These are phyloP conservation scores for Paragorgia papillata DNA, from an alignment of 92 coral and sea anemone species.

Conservation along the genomic window DNA sequence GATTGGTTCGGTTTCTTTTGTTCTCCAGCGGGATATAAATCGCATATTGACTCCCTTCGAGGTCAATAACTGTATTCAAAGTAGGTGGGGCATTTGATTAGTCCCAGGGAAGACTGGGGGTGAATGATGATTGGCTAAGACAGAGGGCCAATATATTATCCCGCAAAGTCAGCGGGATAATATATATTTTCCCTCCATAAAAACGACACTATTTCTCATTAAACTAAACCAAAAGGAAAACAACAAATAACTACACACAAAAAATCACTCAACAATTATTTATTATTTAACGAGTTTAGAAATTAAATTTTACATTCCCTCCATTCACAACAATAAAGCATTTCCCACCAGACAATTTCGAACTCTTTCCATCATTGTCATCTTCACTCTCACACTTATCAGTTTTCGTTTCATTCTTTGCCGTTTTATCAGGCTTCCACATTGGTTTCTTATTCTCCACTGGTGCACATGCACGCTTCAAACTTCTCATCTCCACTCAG, in stretches of 20 bases:
- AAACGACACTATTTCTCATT: background rate
- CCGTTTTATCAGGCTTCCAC: background rate
- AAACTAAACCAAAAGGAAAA: slow-evolving; percentile 2
- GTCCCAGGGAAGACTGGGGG: slow-evolving; percentile 18
- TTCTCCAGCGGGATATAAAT: too few species aligned
- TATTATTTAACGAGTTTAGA: background rate
- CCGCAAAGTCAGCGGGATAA: background rate
- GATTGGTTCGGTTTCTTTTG: too few species aligned
- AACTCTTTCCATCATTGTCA: background rate
- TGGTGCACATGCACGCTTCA: background rate
- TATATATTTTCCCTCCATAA: slow-evolving; percentile 1
- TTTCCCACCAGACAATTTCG: background rate
- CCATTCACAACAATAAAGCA: slow-evolving; percentile 9
- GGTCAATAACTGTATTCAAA: too few species aligned
- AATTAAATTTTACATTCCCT: background rate
- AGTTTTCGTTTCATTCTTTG: background rate
- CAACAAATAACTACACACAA: background rate
- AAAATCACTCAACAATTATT: background rate
- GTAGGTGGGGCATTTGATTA: too few species aligned
- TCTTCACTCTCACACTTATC: background rate
- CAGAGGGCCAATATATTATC: slow-evolving; percentile 9
- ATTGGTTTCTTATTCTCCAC: background rate
- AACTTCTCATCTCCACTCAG: slow-evolving; percentile 1
- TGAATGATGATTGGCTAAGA: background rate
- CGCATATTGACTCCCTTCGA: too few species aligned